Base-by-base conservation (phyloP, 2,113 vertebrate species). In the Petrocephalus zakoni region DNA sequence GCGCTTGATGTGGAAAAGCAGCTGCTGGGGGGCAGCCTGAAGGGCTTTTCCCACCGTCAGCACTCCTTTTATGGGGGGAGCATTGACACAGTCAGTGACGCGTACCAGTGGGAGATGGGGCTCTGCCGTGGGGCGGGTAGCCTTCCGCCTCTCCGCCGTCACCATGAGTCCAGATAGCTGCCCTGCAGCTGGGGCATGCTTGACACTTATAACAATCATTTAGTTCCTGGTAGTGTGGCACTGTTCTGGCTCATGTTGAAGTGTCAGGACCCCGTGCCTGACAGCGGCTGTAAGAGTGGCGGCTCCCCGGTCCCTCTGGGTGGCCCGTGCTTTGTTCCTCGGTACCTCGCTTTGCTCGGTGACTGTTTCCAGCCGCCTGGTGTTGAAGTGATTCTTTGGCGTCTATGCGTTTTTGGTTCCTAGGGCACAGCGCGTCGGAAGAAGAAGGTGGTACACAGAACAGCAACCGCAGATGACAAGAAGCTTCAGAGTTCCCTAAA, bases 381-480 rank as follows among this genome's bases (percentile, higher is more conserved):
- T 29, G n/a, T 10, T 34, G 51, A 86, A 34, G 6, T 51, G 86
- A 6, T 19, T 58, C n/a, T 47, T 53, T 52, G 86, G 11, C 88
- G 93, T 52, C 9, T 85, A 93, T 17, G 88, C 13, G 0, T 91
- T 17, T 87, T 85, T 29, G 89, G 72, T 17, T 90, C 89, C 85
- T 83, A 99, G 98, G 98, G 98, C 92, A 99, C 98, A 81, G 97
- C 98, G 90, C 98, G 98, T 93, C 97, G 98, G 95, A 99, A 99
- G 97, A 99, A 99, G 96, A 99, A 99, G 98, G 98, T 99, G 68
- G 98, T 99, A 88, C 98, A 99, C 94, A 98, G 98, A 95, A 99
- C 98, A 49, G 98, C 98, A 85, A 98, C 98, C 91, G 98, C 98
- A 91, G 98, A 99, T 90, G 98, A 99, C 94, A 99, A 99, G 93